These are phyloP conservation scores for Cyrtodaria siliqua DNA, from an alignment of 2,888 invertebrate genomes.

Conservation along the genomic window DNA sequence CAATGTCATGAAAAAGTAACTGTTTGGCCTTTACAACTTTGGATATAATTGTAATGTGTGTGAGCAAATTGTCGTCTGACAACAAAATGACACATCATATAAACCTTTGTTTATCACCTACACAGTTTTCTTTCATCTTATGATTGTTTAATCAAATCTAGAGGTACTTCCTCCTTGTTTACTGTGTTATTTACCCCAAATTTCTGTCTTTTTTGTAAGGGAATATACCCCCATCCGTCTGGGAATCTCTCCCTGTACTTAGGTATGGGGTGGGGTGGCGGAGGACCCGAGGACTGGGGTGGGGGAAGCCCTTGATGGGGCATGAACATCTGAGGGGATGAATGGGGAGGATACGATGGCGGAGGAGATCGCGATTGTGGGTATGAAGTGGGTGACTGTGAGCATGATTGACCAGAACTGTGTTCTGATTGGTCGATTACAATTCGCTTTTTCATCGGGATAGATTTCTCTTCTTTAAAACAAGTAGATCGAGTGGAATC, in stretches of 20 bases:
- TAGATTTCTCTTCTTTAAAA: slow-evolving; percentile 61
- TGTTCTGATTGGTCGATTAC: slow-evolving; percentile 55
- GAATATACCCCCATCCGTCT: slow-evolving; percentile 57
- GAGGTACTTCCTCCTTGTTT: slow-evolving; percentile 48
- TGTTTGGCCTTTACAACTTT: too few relatives aligned
- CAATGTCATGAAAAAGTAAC: too few relatives aligned
- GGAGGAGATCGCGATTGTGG: slow-evolving; percentile 39
- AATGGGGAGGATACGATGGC: slow-evolving; percentile 7
- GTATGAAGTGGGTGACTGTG: slow-evolving; percentile 28
- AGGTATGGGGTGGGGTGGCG: slow-evolving; percentile 28
- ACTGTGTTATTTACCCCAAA: slow-evolving; percentile 44
- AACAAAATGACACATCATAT: too few relatives aligned
- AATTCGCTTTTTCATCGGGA: slow-evolving; percentile 62
- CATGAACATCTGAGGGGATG: slow-evolving; percentile 35
- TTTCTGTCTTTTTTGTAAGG: slow-evolving; percentile 56
- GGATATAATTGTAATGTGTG: too few relatives aligned
- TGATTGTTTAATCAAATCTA: slow-evolving; percentile 53
- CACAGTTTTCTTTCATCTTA: too few relatives aligned
- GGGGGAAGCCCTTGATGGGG: slow-evolving; percentile 4
- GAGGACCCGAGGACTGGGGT: slow-evolving; percentile 5
- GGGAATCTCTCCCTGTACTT: slow-evolving; percentile 53
- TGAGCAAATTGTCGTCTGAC: too few relatives aligned
- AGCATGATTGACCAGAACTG: slow-evolving; percentile 13
- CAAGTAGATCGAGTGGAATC: slow-evolving; percentile 44
- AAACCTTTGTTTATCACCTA: too few relatives aligned